Evolutionary conservation across 2,797 vertebrate genomes (phyloP).

Genomic region (Cirrhinus molitorella): DNA sequence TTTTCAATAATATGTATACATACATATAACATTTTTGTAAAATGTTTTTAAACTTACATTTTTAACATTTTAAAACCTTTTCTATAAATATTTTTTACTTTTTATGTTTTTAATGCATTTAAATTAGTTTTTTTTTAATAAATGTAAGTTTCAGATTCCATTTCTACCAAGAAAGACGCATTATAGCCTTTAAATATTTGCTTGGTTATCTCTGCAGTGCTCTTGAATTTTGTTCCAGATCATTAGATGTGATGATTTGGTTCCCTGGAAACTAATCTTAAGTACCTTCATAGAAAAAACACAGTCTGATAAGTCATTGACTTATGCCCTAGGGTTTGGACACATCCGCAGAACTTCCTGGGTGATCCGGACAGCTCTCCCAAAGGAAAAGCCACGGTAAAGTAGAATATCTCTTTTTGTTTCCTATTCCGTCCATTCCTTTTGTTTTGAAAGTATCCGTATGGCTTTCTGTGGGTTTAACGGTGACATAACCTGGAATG

Average conservation of each 20-base stretch:
- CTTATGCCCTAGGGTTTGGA: background rate
- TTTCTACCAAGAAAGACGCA: background rate
- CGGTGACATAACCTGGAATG: conserved; percentile 20
- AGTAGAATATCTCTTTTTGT: background rate
- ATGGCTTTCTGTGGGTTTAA: conserved; percentile 20
- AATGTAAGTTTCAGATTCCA: no score
- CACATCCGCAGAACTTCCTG: background rate
- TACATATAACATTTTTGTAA: no score
- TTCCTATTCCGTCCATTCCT: background rate
- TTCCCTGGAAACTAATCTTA: conserved; percentile 3
- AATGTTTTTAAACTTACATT: no score
- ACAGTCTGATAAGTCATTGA: background rate
- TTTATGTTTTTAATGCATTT: no score
- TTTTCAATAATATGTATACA: no score
- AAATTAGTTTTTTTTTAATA: no score
- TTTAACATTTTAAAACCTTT: no score
- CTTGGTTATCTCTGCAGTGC: conserved; percentile 1
- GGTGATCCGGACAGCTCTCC: background rate
- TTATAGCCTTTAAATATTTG: background rate
- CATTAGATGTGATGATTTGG: background rate
- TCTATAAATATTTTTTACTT: no score
- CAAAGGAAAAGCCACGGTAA: background rate
- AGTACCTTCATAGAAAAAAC: background rate
- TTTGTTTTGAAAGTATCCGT: conserved; percentile 29
- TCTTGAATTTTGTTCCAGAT: conserved; percentile 7